Evolutionary conservation across 53 echinoderm and acorn worm species (phyloP).

Genomic region (Arbacia lixula): DNA sequence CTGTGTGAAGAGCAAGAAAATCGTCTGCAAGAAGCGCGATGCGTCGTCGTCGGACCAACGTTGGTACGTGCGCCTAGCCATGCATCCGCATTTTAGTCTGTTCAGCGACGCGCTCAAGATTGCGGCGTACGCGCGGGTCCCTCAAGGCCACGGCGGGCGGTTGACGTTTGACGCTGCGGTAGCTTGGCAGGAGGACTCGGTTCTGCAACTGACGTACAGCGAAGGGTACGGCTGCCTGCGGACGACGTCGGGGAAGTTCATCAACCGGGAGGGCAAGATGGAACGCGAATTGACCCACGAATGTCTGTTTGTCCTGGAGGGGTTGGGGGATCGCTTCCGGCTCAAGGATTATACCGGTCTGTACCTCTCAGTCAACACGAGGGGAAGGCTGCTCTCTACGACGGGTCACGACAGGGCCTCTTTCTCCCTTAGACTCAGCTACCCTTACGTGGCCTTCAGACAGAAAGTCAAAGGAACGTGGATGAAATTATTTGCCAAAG

Average conservation of each 20-base stretch:
- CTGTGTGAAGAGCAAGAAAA: slow-evolving; percentile 30
- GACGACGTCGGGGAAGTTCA: neutral
- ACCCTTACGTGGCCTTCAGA: slow-evolving; percentile 28
- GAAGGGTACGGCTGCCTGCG: slow-evolving; percentile 30
- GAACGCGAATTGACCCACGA: neutral
- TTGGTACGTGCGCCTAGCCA: slow-evolving; percentile 39
- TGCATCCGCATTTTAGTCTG: slow-evolving; percentile 26
- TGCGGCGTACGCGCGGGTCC: slow-evolving; percentile 17
- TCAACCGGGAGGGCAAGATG: slow-evolving; percentile 39
- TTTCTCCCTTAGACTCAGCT: slow-evolving; percentile 19
- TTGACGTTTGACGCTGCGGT: slow-evolving; percentile 31
- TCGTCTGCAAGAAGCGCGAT: slow-evolving; percentile 28
- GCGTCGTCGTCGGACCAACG: slow-evolving; percentile 34
- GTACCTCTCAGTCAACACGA: slow-evolving; percentile 33
- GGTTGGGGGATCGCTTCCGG: slow-evolving; percentile 3
- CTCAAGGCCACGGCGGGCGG: neutral
- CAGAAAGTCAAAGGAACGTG: slow-evolving; percentile 34
- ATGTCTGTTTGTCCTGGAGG: slow-evolving; percentile 48
- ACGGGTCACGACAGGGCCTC: slow-evolving; percentile 32
- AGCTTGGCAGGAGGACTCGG: slow-evolving; percentile 22
- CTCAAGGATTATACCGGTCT: slow-evolving; percentile 36
- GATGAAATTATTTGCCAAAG: slow-evolving; percentile 38
- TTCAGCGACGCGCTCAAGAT: neutral
- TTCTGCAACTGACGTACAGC: slow-evolving; percentile 18
- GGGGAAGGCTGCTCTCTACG: slow-evolving; percentile 28